These are phyloP conservation scores for Anser cygnoides DNA, from an alignment of 2,113 vertebrate species.

Conservation along the genomic window DNA sequence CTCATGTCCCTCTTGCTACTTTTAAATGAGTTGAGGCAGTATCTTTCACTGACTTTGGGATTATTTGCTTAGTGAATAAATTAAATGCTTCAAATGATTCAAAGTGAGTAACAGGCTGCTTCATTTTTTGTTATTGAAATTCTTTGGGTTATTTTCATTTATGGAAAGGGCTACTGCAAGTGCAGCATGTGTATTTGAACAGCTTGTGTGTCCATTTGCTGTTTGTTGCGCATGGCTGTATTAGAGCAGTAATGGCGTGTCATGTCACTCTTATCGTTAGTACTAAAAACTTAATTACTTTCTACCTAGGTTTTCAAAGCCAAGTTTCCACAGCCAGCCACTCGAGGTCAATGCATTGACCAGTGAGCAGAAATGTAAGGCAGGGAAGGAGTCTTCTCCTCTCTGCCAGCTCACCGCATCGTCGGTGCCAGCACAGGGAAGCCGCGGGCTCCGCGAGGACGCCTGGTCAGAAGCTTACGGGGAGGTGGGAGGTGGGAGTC, in stretches of 20 bases:
- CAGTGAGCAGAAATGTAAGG: background rate
- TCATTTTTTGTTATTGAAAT: background rate
- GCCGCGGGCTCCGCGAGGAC: background rate
- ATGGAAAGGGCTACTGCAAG: background rate
- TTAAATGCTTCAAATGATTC: background rate
- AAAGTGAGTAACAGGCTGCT: background rate
- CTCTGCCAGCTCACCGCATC: background rate
- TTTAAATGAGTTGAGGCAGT: background rate
- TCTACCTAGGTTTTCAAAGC: background rate
- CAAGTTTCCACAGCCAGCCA: background rate
- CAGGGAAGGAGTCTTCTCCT: background rate
- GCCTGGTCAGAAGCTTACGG: background rate
- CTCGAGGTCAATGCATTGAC: background rate
- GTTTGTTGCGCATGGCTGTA: accelerated
- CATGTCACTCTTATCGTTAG: accelerated
- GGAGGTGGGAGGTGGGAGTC: background rate
- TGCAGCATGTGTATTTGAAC: background rate
- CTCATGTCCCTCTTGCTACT: background rate
- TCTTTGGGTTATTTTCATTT: background rate
- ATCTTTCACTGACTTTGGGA: background rate
- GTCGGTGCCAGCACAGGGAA: accelerated
- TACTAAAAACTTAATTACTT: background rate
- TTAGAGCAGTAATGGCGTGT: accelerated
- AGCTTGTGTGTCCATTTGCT: background rate
- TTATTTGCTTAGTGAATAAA: background rate